Conservation (phyloP, 2,888 invertebrate genomes). For the Hemithea aestivaria region DNA sequence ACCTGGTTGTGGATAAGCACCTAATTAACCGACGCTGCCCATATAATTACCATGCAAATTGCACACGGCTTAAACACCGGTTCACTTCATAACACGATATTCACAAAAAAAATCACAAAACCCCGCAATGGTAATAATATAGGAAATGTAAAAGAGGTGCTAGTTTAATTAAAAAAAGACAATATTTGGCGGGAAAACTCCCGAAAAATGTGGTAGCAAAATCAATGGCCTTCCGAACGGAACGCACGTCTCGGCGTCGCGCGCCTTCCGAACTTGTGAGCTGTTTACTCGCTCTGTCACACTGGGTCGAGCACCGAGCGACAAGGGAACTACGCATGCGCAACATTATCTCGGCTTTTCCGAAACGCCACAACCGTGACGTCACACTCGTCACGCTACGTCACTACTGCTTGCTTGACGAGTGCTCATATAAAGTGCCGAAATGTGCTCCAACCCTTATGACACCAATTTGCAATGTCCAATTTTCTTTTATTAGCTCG, state of each 20-base stretch:
- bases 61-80: conserved; percentile 39
- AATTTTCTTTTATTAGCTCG: no score
- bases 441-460: no score
- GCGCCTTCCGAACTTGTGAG: conserved; percentile 51
- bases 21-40: conserved; percentile 35
- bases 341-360: conserved; percentile 60
- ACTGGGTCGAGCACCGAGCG: conserved; percentile 32
- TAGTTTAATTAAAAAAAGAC: conserved; percentile 1
- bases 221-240: conserved; percentile 55
- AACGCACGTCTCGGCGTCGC: conserved; percentile 50
- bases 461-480: no score
- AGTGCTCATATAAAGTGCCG: no score
- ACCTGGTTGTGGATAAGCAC: conserved; percentile 37
- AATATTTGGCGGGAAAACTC: conserved; percentile 18
- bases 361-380: conserved; percentile 41
- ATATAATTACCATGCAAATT: conserved; percentile 55
- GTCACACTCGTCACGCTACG: conserved; percentile 38
- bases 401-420: conserved; percentile 21
- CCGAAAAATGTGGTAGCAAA: conserved; percentile 16
- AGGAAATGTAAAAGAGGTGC: no score
- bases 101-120: conserved; percentile 11
- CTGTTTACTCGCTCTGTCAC: conserved; percentile 37
- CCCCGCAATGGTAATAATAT: not conserved
- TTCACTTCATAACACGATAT: conserved; percentile 24
- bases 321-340: conserved; percentile 69